These are phyloP conservation scores for Leiothrix lutea DNA, from an alignment of 2,113 vertebrate species.

Conservation along the genomic window DNA sequence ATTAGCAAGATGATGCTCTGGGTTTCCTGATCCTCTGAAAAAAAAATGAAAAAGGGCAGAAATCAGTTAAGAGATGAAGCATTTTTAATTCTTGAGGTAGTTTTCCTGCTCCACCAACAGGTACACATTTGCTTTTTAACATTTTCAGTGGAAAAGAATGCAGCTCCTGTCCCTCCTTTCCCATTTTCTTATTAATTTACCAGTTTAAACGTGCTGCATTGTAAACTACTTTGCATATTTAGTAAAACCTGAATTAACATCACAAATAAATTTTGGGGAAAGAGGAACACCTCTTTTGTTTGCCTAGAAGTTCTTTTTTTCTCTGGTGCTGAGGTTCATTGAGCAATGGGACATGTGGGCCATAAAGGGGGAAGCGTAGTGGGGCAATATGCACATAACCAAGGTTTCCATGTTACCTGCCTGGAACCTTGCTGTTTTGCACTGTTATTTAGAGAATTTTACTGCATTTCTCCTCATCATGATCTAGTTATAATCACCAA, in stretches of 20 bases:
- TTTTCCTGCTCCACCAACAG: neutral
- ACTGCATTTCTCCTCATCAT: neutral
- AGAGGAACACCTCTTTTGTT: neutral
- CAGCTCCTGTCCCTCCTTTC: neutral
- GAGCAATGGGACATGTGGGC: neutral
- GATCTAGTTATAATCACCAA: neutral
- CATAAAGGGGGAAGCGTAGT: neutral
- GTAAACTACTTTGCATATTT: neutral
- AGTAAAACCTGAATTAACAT: neutral
- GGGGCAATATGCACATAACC: neutral
- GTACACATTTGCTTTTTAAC: neutral
- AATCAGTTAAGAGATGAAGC: neutral
- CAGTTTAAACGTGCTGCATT: neutral
- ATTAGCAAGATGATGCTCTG: neutral
- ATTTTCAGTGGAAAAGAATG: neutral
- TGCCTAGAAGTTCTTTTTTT: neutral
- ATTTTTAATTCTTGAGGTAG: neutral
- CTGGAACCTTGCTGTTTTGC: neutral
- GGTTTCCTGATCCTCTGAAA: neutral
- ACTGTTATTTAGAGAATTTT: neutral
- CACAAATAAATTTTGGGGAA: neutral
- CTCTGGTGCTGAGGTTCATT: neutral
- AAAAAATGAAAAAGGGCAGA: neutral
- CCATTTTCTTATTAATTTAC: neutral
- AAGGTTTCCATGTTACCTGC: neutral